Evolutionary conservation across 2,797 vertebrate genomes (phyloP).

Genomic region (Myotis daubentonii): DNA sequence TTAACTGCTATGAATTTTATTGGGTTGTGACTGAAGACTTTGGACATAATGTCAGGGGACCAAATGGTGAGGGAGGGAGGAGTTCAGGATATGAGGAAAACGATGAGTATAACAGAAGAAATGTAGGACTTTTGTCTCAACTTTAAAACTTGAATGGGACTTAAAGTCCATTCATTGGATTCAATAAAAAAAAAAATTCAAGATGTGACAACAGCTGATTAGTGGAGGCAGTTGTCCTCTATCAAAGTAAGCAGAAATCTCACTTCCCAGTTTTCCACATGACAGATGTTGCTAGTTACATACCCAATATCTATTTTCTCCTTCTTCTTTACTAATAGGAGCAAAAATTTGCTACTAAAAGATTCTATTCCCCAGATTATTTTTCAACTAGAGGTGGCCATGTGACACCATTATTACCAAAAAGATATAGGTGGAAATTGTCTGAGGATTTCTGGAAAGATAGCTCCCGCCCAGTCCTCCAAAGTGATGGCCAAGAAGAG

Average conservation of each 20-base stretch:
- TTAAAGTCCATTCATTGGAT: background rate
- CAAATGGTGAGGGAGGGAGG: background rate
- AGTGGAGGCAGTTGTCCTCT: background rate
- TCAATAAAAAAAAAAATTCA: slow-evolving; percentile 4
- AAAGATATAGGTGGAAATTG: background rate
- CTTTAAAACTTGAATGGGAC: background rate
- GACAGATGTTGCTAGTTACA: background rate
- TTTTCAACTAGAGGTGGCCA: background rate
- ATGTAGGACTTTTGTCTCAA: background rate
- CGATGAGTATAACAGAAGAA: background rate
- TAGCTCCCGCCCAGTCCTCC: background rate
- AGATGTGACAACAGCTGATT: background rate
- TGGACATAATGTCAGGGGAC: background rate
- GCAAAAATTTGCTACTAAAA: background rate
- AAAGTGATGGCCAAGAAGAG: background rate
- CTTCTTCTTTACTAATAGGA: background rate
- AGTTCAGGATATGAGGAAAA: background rate
- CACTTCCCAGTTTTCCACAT: background rate
- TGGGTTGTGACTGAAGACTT: background rate
- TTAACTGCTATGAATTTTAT: slow-evolving; percentile 12
- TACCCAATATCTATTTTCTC: background rate
- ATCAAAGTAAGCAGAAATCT: background rate
- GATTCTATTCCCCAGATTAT: background rate
- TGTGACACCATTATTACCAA: background rate
- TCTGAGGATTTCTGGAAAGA: background rate